These are phyloP conservation scores for Xyliphius kryptos DNA, from an alignment of 2,113 vertebrate species.

Conservation along the genomic window DNA sequence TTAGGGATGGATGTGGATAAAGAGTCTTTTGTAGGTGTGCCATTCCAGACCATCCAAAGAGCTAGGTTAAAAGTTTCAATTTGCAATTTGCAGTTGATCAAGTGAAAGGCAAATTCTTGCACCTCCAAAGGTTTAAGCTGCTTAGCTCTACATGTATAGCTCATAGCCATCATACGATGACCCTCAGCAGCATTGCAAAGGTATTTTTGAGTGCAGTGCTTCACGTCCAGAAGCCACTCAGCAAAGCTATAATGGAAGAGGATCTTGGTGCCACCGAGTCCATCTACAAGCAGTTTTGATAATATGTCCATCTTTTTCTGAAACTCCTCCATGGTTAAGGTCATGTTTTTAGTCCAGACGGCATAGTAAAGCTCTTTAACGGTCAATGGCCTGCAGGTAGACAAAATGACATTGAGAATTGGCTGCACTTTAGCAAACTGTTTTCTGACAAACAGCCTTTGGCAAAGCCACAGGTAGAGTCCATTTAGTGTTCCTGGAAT, in stretches of 20 bases:
- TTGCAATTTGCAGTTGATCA: slow-evolving; percentile 89
- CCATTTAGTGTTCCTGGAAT: slow-evolving; percentile 96
- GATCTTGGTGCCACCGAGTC: slow-evolving; percentile 84
- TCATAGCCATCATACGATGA: slow-evolving; percentile 95
- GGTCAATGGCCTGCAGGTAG: slow-evolving; percentile 85
- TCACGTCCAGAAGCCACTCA: slow-evolving; percentile 94
- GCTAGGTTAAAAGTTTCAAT: slow-evolving; percentile 85
- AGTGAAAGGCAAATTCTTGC: slow-evolving; percentile 91
- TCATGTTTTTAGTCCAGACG: slow-evolving; percentile 96
- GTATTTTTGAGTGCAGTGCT: slow-evolving; percentile 97
- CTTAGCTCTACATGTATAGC: slow-evolving; percentile 91
- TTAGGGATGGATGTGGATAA: slow-evolving; percentile 84
- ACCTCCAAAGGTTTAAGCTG: slow-evolving; percentile 83
- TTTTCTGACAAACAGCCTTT: slow-evolving; percentile 96
- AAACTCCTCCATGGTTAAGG: slow-evolving; percentile 85
- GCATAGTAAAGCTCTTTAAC: slow-evolving; percentile 86
- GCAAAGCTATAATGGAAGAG: slow-evolving; percentile 98
- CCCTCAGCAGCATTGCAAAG: slow-evolving; percentile 93
- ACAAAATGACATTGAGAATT: slow-evolving; percentile 92
- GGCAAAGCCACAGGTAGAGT: slow-evolving; percentile 98
- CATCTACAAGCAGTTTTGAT: slow-evolving; percentile 86
- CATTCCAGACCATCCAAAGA: slow-evolving; percentile 98
- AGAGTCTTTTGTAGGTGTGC: slow-evolving; percentile 90
- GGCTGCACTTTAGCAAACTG: slow-evolving; percentile 97
- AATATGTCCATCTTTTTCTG: slow-evolving; percentile 95